Percentiles rank a stretch among this genome's conserved stretches.
phyloP scores from a whole-genome alignment of 2,797 vertebrate genomes.

The Oryzias sinensis region DNA sequence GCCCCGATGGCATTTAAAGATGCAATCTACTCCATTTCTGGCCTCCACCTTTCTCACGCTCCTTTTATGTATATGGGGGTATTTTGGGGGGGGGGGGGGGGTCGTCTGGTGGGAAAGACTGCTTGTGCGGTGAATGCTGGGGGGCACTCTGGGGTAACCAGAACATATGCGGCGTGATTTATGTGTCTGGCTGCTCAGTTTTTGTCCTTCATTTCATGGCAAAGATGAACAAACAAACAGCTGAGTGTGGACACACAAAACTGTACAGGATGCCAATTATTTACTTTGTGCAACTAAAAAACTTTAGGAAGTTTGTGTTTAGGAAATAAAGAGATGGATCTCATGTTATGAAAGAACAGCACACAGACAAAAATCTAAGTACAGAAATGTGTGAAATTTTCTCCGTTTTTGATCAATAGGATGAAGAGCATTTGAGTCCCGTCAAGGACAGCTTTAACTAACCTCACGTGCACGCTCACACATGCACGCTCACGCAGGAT shows the following conservation, averaged over 20 bases:
- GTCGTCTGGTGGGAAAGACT: slow-evolving; percentile 5
- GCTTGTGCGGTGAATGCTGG: slow-evolving; percentile 8
- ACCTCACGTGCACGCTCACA: slow-evolving; percentile 8
- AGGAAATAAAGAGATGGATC: not conserved
- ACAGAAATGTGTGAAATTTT: no score
- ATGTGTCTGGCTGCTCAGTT: slow-evolving; percentile 17
- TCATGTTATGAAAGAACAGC: no score
- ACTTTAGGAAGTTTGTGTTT: slow-evolving; percentile 17
- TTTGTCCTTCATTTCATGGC: slow-evolving; percentile 38
- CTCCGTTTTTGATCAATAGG: no score
- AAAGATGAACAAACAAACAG: slow-evolving; percentile 26
- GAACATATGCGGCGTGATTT: slow-evolving; percentile 31
- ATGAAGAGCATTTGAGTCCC: not conserved
- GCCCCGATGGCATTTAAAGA: slow-evolving; percentile 28
- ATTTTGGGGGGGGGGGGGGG: slow-evolving; percentile 6
- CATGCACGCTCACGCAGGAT: slow-evolving; percentile 22
- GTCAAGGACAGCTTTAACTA: not conserved
- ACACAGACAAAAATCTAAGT: no score
- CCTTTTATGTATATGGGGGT: slow-evolving; percentile 33
- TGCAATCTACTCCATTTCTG: slow-evolving; percentile 38
- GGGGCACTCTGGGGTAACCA: slow-evolving; percentile 29
- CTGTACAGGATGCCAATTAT: slow-evolving; percentile 11
- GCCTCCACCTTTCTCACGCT: slow-evolving; percentile 58
- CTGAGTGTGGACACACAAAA: slow-evolving; percentile 14
- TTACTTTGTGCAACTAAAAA: not conserved